A percentile compares a stretch with the other conserved stretches of the same genome.
phyloP scores from a whole-genome alignment of 2,888 invertebrate genomes.

The Xanthia togata region DNA sequence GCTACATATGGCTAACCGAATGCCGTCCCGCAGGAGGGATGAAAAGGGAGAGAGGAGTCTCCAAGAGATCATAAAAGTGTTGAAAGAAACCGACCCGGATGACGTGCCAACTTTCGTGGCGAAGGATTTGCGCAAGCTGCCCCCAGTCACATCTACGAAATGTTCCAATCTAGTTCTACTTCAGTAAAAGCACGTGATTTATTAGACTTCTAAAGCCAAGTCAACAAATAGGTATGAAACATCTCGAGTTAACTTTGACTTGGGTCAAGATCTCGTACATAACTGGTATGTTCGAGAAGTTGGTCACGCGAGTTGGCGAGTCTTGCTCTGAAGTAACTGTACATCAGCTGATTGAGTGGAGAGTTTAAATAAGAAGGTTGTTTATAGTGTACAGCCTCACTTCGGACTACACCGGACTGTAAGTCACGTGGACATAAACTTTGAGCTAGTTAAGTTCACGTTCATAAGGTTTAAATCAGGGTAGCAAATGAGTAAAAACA shows the following conservation, averaged over 20 bases:
- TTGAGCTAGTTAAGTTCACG: background rate
- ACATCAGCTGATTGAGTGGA: slow-evolving; percentile 6
- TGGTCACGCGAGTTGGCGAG: slow-evolving; percentile 18
- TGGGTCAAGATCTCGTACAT: background rate
- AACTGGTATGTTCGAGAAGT: slow-evolving; percentile 2
- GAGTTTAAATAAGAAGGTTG: slow-evolving; percentile 1
- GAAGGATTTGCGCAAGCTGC: too few relatives aligned
- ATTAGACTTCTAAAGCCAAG: background rate
- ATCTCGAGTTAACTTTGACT: background rate
- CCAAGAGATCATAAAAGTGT: too few relatives aligned
- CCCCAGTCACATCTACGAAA: background rate
- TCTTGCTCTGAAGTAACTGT: slow-evolving; percentile 16
- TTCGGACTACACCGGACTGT: background rate
- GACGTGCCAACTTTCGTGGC: too few relatives aligned
- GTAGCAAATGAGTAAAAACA: background rate
- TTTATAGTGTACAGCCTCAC: slow-evolving; percentile 8
- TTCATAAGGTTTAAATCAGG: too few relatives aligned
- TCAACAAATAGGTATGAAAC: slow-evolving; percentile 9
- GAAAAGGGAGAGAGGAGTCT: too few relatives aligned
- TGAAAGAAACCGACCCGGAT: too few relatives aligned
- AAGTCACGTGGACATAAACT: slow-evolving; percentile 13
- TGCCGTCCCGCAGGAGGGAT: too few relatives aligned
- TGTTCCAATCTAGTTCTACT: background rate
- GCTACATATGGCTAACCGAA: too few relatives aligned
- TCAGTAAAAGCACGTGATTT: background rate